A percentile compares a stretch with the other conserved stretches of the same genome.
These are phyloP conservation scores for Rhinolophus sinicus DNA, from an alignment of 2,113 vertebrate species.

Conservation along the genomic window DNA sequence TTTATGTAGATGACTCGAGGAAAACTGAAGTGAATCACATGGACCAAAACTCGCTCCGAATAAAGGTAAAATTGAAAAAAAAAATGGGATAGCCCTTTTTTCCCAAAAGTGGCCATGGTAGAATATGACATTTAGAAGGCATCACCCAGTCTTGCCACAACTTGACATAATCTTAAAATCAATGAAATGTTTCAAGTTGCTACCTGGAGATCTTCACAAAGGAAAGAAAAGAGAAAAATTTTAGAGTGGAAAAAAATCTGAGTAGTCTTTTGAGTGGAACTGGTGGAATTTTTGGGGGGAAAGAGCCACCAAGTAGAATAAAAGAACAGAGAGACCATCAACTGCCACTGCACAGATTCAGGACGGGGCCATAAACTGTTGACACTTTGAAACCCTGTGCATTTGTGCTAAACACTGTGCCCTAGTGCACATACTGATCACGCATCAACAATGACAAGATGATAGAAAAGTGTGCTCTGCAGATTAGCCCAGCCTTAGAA, in stretches of 20 bases:
- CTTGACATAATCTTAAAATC: slow-evolving; percentile 16
- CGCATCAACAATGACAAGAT: not conserved
- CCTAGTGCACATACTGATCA: not conserved
- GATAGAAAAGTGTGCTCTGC: not conserved
- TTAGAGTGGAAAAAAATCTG: not conserved
- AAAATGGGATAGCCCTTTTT: not conserved
- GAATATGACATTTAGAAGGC: slow-evolving; percentile 47
- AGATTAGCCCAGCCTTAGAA: not conserved
- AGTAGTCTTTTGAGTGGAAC: not conserved
- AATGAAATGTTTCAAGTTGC: slow-evolving; percentile 24
- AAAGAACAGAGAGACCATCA: not conserved
- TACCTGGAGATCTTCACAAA: not conserved
- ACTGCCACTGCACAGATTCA: not conserved
- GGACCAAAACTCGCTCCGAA: not conserved
- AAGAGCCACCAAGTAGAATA: not conserved
- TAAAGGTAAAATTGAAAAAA: slow-evolving; percentile 56
- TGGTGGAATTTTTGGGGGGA: not conserved
- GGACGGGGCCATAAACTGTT: not conserved
- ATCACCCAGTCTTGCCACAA: slow-evolving; percentile 15
- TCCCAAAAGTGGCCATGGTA: not conserved
- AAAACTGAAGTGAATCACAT: slow-evolving; percentile 43
- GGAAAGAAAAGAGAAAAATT: slow-evolving; percentile 13
- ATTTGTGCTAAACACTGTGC: not conserved
- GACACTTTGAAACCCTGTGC: not conserved
- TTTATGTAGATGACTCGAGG: not conserved